Evolutionary conservation across 2,113 vertebrate species (phyloP).

Genomic region (Crocuta crocuta): DNA sequence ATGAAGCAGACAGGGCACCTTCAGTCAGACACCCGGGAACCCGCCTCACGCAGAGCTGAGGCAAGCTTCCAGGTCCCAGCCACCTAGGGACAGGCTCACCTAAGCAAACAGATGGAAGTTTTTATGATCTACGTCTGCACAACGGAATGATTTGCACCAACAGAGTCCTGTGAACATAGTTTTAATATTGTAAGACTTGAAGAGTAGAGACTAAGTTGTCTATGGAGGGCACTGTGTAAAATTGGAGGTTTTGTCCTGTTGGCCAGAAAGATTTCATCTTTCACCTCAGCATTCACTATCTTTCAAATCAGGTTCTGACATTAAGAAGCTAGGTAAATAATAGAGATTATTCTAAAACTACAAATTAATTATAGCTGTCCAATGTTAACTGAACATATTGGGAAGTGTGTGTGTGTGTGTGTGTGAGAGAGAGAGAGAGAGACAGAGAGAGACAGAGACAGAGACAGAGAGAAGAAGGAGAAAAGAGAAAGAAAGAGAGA

Average conservation of each 20-base stretch:
- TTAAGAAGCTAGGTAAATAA: background rate
- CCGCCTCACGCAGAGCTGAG: fast-evolving
- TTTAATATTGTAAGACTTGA: background rate
- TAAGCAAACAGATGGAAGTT: background rate
- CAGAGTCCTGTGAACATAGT: background rate
- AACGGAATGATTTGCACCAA: background rate
- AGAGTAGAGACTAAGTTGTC: background rate
- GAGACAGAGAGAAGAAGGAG: background rate
- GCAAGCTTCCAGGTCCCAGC: fast-evolving
- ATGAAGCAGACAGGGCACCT: fast-evolving
- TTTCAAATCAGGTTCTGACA: background rate
- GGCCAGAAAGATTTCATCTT: background rate
- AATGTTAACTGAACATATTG: background rate
- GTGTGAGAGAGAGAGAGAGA: background rate
- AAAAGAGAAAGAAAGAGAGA: background rate
- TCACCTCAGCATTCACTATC: background rate
- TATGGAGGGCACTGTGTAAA: background rate
- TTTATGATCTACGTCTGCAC: background rate
- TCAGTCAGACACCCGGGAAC: background rate
- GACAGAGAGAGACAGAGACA: too few species aligned
- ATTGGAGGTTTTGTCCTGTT: background rate
- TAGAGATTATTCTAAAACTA: background rate
- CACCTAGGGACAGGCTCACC: background rate
- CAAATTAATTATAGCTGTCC: background rate
- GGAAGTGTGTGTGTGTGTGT: background rate